Evolutionary conservation across 1,140 invertebrate genomes (phyloP), one percentile per base, ranked within the genome.

Genomic region (Coenobita brevimanus): DNA sequence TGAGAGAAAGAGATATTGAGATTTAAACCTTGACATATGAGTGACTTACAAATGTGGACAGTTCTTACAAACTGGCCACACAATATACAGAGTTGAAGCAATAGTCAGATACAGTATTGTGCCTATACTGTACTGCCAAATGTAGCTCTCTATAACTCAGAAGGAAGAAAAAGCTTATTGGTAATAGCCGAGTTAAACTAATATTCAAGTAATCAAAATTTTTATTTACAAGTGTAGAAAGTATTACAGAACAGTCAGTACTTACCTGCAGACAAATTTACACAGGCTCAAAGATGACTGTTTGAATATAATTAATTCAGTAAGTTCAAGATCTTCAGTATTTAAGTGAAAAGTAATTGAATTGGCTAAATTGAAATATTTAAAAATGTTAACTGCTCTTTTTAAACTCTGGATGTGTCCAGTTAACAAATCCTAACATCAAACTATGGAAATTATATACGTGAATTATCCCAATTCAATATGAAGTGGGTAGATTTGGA

Each of bases 201-300:
- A 38, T 24, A 10, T 79, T 21, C 76, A 57, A 79, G 86, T 88
- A 88, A 88, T 88, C 86, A 88, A 88, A 88, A 87, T 50, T 87
- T 87, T 88, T 88, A 88, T 88, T 88, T 88, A 88, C 86, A 88
- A 81, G 79, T 82, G 79, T 88, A 82, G 86, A 88, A 88, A 88
- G 86, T 88, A 82, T 82, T 82, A 82, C 71, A 88, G 86, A 82
- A 88, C 79, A 64, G 86, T 82, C 80, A 88, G 86, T 87, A 80
- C 71, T 87, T 54, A 80, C 84, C 76, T 87, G 62, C 50, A 30
- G 69, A 38, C 38, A 73, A 73, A 33, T 73, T 73, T 38, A 73
- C 69, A 73, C 69, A 82, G 79, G 79, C 62, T 67, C 36, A 43
- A 30, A 82, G 62, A 57, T 30, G 64, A 67, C 60, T 82, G 79